Evolutionary conservation across 2,888 invertebrate genomes (phyloP).

Genomic region (Apotomis betuletana): DNA sequence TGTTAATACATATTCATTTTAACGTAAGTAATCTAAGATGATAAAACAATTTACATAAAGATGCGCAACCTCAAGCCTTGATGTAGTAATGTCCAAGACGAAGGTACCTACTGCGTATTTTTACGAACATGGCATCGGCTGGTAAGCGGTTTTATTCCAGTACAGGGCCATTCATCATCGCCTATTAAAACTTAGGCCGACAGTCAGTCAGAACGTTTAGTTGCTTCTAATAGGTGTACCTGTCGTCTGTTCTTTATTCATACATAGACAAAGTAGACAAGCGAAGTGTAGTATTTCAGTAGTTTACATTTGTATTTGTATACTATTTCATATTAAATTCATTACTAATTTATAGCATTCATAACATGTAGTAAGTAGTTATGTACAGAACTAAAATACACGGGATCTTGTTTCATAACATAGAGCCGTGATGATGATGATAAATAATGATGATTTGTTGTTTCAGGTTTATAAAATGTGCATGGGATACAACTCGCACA

Average conservation of each 20-base stretch:
- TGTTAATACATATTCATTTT: too few relatives aligned
- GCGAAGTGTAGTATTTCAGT: neutral
- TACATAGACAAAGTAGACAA: neutral
- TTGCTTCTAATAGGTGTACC: constrained; percentile 4
- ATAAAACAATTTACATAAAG: neutral
- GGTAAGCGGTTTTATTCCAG: constrained; percentile 23
- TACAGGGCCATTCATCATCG: constrained; percentile 33
- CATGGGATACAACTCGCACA: constrained; percentile 55
- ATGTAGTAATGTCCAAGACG: constrained; percentile 1
- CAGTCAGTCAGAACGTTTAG: constrained; percentile 20
- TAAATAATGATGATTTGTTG: constrained; percentile 8
- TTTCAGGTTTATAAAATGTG: constrained; percentile 69
- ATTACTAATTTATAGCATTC: too few relatives aligned
- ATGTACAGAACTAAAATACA: too few relatives aligned
- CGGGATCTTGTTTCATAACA: too few relatives aligned
- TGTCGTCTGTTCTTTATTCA: neutral
- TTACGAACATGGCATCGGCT: neutral
- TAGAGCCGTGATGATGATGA: too few relatives aligned
- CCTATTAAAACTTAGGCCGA: constrained; percentile 28
- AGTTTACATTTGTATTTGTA: neutral
- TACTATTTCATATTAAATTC: neutral
- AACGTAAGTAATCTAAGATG: too few relatives aligned
- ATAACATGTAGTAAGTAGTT: too few relatives aligned
- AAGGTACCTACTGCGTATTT: neutral
- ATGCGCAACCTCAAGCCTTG: neutral